phyloP scores from a whole-genome alignment of 2,113 vertebrate species.

The Paralichthys olivaceus region DNA sequence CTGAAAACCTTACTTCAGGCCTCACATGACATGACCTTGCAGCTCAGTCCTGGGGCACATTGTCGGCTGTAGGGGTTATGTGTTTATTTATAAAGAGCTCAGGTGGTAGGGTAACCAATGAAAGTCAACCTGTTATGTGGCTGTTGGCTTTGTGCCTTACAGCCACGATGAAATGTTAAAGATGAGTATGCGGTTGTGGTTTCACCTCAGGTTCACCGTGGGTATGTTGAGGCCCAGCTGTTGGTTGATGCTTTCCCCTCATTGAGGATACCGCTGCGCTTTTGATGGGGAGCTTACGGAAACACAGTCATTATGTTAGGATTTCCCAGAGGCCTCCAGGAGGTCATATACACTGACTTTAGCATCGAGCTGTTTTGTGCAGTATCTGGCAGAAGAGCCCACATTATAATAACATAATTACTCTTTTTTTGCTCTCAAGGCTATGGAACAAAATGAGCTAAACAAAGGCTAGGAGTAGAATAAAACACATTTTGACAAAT shows the following conservation, averaged over 20 bases:
- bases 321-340: constrained; percentile 30
- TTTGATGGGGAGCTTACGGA: constrained; percentile 61
- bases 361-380: constrained; percentile 25
- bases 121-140: constrained; percentile 69
- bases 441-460: constrained; percentile 16
- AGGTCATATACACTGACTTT: constrained; percentile 43
- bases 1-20: constrained; percentile 26
- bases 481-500: constrained; percentile 22
- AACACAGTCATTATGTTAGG: constrained; percentile 62
- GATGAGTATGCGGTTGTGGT: constrained; percentile 74
- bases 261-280: constrained; percentile 45
- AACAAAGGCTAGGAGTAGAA: constrained; percentile 22
- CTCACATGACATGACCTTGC: constrained; percentile 56
- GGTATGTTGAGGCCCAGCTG: constrained; percentile 67
- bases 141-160: constrained; percentile 51
- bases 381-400: constrained; percentile 7
- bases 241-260: constrained; percentile 65
- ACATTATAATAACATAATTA: constrained; percentile 36
- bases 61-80: constrained; percentile 35
- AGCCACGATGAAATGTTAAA: constrained; percentile 59
- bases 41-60: constrained; percentile 37
- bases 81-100: constrained; percentile 67
- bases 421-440: constrained; percentile 39
- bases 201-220: constrained; percentile 71
- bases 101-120: constrained; percentile 65